Evolutionary conservation across 2,888 invertebrate species (phyloP), one percentile per base, ranked within the genome.

Genomic region (Brachyopa scutellaris): DNA sequence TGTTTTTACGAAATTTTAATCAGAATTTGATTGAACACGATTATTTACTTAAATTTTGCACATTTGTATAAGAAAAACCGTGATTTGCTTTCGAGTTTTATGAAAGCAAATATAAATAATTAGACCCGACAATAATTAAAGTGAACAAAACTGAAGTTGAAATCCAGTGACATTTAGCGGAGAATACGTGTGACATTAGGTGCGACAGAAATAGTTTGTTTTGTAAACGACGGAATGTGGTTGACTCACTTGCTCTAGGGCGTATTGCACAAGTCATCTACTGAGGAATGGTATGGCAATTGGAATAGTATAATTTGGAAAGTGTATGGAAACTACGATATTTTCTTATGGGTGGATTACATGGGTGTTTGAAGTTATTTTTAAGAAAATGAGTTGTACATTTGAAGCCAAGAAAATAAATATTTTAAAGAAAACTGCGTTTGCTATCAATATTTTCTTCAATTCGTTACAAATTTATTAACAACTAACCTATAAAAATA

Each of bases 131-230:
- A 42, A n/a, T n/a, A n/a, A 80, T 66, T 74, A 42, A 29, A 42
- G 47, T 62, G 74, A 74, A 53, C 45, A 55, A 57, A 74, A 76
- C 66, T 66, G 61, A 76, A 62, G 74, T 69, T 80, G 40, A 67
- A 80, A 61, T 76, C 74, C 74, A 74, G 55, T 80, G 80, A 80
- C 80, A 80, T 80, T 80, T 42, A 45, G 51, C 49, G n/a, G 59
- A 64, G 36, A 69, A 19, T 57, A 76, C 76, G 80, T 80, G 76
- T 76, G 80, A 59, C 55, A 55, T 42, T 6, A 21, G 42, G 49
- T 45, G 76, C 57, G 76, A 80, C 53, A 38, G 57, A 61, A 23
- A 23, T 45, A 64, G 19, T 69, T 70, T 64, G 76, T 76, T 76
- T 62, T 57, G 62, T 13, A 15, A n/a, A 36, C 6, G 2, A 8